These are phyloP conservation scores for Choreutis nemorana DNA, from an alignment of 2,888 invertebrate species.

Conservation along the genomic window DNA sequence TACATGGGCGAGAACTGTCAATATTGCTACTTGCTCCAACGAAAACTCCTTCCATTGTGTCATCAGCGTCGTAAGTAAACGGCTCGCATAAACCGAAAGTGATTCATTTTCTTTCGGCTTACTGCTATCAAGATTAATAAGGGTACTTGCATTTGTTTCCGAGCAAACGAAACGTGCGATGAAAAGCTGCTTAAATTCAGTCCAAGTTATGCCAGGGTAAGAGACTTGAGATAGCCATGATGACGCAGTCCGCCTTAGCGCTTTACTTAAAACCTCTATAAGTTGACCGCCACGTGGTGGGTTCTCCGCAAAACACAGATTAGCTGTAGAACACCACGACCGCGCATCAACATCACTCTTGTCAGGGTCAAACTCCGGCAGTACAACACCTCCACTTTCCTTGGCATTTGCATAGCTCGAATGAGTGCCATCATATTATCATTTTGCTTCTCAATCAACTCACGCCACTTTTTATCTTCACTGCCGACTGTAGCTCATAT, in stretches of 20 bases:
- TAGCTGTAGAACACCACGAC: background rate
- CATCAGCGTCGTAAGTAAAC: slow-evolving; percentile 6
- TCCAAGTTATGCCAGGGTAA: slow-evolving; percentile 8
- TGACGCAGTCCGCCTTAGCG: slow-evolving; percentile 8
- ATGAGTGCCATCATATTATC: no score
- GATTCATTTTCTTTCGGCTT: slow-evolving; percentile 10
- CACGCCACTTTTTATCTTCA: no score
- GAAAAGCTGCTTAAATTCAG: slow-evolving; percentile 6
- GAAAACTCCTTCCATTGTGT: slow-evolving; percentile 5
- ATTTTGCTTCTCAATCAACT: no score
- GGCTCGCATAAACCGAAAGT: slow-evolving; percentile 7
- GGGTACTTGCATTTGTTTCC: slow-evolving; percentile 7
- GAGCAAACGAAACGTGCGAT: slow-evolving; percentile 7
- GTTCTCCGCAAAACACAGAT: slow-evolving; percentile 8
- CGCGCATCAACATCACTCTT: background rate
- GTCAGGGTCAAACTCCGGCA: background rate
- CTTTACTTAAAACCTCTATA: slow-evolving; percentile 8
- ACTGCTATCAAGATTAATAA: slow-evolving; percentile 6
- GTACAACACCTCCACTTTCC: no score
- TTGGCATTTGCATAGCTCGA: no score
- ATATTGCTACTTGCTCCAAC: slow-evolving; percentile 5
- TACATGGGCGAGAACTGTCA: slow-evolving; percentile 6
- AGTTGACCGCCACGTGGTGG: no score
- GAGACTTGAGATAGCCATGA: slow-evolving; percentile 8
- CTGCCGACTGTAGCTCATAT: no score